Conservation (phyloP, 2,888 invertebrate species). For the Caenorhabditis doughertyi region DNA sequence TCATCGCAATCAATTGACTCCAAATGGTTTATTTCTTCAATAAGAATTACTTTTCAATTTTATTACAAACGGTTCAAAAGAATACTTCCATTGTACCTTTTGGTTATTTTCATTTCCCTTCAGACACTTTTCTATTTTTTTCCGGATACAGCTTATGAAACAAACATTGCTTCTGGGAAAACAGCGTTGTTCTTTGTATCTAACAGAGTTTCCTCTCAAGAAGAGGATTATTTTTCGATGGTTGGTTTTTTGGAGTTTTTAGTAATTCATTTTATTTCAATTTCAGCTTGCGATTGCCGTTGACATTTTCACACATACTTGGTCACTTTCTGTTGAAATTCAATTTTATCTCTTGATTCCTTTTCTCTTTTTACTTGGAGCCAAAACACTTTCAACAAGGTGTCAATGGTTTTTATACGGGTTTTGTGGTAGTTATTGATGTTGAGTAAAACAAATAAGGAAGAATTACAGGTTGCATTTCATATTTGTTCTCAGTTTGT, state of each 20-base stretch:
- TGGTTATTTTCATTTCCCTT: not conserved
- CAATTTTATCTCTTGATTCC: constrained; percentile 18
- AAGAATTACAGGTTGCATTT: constrained; percentile 4
- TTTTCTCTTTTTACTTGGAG: not conserved
- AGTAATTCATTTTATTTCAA: not conserved
- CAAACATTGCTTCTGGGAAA: constrained; percentile 11
- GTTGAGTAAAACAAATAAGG: too few species aligned
- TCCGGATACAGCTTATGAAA: constrained; percentile 5
- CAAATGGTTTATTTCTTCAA: not conserved
- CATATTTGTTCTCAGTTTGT: constrained; percentile 1
- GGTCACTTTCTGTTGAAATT: constrained; percentile 33
- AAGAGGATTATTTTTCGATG: constrained; percentile 31
- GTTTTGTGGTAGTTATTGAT: not conserved
- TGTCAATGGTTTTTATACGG: not conserved
- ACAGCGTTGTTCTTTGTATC: constrained; percentile 23
- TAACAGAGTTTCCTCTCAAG: constrained; percentile 3
- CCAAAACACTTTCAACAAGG: not conserved
- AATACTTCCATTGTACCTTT: constrained; percentile 31
- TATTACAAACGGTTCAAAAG: constrained; percentile 11
- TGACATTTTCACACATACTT: constrained; percentile 34
- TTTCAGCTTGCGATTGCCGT: constrained; percentile 21
- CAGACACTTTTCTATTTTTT: not conserved
- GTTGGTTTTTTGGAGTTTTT: too few species aligned
- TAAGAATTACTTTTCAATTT: not conserved
- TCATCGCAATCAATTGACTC: not conserved